Conservation (phyloP, 2,888 invertebrate genomes). For the Uloborus plumipes region DNA sequence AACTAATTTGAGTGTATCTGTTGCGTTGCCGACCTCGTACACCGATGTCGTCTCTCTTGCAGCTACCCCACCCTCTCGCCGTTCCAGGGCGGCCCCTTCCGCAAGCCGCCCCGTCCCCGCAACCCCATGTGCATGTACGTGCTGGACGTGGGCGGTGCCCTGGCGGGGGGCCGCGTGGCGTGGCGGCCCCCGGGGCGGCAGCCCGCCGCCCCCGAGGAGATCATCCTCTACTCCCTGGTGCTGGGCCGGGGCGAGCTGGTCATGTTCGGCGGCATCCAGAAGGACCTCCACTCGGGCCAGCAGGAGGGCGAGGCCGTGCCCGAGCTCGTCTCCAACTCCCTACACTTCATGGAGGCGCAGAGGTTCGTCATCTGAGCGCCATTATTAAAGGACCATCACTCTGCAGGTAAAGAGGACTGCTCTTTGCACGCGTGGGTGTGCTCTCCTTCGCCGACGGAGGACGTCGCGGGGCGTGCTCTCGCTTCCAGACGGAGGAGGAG, state of each 20-base stretch:
- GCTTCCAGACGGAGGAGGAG: too few relatives aligned
- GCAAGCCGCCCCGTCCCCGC: constrained; percentile 67
- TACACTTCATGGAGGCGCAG: constrained; percentile 83
- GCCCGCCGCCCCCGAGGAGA: constrained; percentile 81
- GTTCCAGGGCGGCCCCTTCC: background rate
- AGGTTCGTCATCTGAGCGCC: constrained; percentile 66
- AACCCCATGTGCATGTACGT: constrained; percentile 87
- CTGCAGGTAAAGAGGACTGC: too few relatives aligned
- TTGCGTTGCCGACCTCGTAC: too few relatives aligned
- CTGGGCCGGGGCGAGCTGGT: constrained; percentile 92
- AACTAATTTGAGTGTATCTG: too few relatives aligned
- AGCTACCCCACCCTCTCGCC: too few relatives aligned
- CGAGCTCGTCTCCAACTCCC: constrained; percentile 82
- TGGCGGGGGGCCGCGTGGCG: constrained; percentile 77
- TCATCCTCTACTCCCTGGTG: constrained; percentile 89
- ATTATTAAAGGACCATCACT: too few relatives aligned
- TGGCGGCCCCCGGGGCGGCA: constrained; percentile 63
- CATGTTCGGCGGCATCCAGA: constrained; percentile 95
- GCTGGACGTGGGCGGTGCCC: constrained; percentile 83
- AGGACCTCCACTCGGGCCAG: constrained; percentile 77
- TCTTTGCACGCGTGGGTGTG: background rate
- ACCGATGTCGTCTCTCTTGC: too few relatives aligned
- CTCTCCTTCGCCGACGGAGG: background rate
- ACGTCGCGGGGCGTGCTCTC: too few relatives aligned
- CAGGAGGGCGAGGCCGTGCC: constrained; percentile 74